Conservation (phyloP, 2,888 invertebrate species). For the Drosophila pseudotakahashii region DNA sequence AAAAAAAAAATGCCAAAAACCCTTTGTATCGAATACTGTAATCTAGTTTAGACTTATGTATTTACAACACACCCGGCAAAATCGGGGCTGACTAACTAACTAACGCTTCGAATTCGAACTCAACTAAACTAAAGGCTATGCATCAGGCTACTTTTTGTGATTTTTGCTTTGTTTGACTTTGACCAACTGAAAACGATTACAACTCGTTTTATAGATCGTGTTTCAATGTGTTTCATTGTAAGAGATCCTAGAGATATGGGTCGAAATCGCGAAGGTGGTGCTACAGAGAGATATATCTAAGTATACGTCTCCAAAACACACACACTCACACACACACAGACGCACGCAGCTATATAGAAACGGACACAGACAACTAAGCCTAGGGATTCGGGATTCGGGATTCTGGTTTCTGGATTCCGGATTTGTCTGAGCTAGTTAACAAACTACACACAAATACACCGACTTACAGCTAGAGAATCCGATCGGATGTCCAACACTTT, state of each 20-base stretch:
- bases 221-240: background rate
- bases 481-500: conserved; percentile 15
- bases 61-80: conserved; percentile 24
- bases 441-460: conserved; percentile 33
- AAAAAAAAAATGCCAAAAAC: background rate
- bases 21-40: conserved; percentile 7
- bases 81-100: conserved; percentile 28
- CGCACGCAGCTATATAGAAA: conserved; percentile 5
- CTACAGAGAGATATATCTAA: background rate
- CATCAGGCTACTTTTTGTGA: conserved; percentile 19
- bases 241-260: conserved; percentile 6
- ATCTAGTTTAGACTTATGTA: conserved; percentile 29
- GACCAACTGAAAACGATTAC: conserved; percentile 21
- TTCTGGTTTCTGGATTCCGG: conserved; percentile 10
- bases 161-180: background rate
- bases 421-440: conserved; percentile 54
- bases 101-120: conserved; percentile 22
- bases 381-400: conserved; percentile 11
- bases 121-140: conserved; percentile 35
- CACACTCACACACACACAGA: conserved; percentile 3
- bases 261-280: background rate
- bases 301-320: background rate
- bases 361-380: conserved; percentile 11
- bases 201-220: conserved; percentile 18
- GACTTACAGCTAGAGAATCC: conserved; percentile 39